These are phyloP conservation scores for Babylonia areolata DNA, from an alignment of 1,140 invertebrate genomes.

Conservation along the genomic window DNA sequence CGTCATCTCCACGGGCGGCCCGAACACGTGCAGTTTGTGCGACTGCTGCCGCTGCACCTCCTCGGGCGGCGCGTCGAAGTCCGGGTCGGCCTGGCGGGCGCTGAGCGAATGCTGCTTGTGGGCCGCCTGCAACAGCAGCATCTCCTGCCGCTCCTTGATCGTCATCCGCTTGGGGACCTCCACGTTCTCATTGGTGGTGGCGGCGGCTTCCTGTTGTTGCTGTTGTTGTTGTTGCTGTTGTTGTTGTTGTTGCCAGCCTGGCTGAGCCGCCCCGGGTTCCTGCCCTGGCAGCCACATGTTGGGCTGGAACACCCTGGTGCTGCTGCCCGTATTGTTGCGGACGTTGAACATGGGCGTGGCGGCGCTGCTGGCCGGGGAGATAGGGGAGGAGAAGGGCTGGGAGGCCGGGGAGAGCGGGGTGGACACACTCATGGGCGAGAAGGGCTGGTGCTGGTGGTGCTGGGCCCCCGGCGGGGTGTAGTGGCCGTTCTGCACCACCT, in stretches of 20 bases:
- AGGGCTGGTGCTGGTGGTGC: constrained; percentile 12
- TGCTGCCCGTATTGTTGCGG: constrained; percentile 29
- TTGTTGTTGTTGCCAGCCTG: constrained; percentile 31
- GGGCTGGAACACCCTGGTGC: constrained; percentile 19
- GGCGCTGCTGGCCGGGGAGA: neutral
- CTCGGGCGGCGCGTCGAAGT: neutral
- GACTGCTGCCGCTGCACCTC: neutral
- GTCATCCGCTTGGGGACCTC: constrained; percentile 34
- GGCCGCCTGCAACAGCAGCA: constrained; percentile 28
- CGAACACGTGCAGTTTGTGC: constrained; percentile 26
- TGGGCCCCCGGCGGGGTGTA: neutral
- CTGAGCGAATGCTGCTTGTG: constrained; percentile 29
- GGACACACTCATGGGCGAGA: constrained; percentile 24
- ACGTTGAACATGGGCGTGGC: constrained; percentile 41
- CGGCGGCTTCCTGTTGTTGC: constrained; percentile 24
- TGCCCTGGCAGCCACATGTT: constrained; percentile 41
- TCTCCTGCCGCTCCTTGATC: constrained; percentile 23
- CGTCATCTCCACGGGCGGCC: constrained; percentile 39
- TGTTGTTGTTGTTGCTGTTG: neutral
- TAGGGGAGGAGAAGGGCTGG: constrained; percentile 32
- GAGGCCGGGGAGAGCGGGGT: neutral
- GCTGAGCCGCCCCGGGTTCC: constrained; percentile 18
- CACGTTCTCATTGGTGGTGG: constrained; percentile 7
- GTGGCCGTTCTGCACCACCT: no score
- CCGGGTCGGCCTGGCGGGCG: constrained; percentile 21